phyloP scores from a whole-genome alignment of 2,888 invertebrate species.

The Agriopis aurantiaria region DNA sequence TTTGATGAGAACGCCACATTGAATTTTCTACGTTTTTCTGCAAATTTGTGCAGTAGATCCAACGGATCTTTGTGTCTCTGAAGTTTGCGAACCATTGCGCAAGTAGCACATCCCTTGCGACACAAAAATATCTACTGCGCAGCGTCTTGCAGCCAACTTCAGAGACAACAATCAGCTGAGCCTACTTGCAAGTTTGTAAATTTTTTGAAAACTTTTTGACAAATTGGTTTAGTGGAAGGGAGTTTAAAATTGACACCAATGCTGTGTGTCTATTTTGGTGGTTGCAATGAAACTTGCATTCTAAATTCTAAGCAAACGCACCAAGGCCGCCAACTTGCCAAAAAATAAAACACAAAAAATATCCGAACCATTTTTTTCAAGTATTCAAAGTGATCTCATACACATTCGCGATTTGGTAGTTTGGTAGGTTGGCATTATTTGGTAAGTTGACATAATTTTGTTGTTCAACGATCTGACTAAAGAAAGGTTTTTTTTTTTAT shows the following conservation, averaged over 20 bases:
- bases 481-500: conserved; percentile 27
- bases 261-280: not conserved
- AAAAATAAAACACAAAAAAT: conserved; percentile 34
- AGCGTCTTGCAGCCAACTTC: too few relatives aligned
- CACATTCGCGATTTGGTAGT: conserved; percentile 45
- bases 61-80: too few relatives aligned
- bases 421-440: conserved; percentile 41
- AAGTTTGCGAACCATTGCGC: too few relatives aligned
- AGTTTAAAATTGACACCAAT: not conserved
- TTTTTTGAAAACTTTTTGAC: too few relatives aligned
- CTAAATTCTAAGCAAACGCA: conserved; percentile 17
- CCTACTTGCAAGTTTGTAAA: too few relatives aligned
- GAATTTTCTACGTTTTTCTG: too few relatives aligned
- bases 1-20: too few relatives aligned
- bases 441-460: conserved; percentile 60
- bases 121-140: too few relatives aligned
- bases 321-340: conserved; percentile 50
- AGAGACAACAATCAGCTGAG: too few relatives aligned
- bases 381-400: conserved; percentile 41
- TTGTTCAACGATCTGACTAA: conserved; percentile 70
- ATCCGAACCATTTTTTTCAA: conserved; percentile 34
- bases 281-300: not conserved
- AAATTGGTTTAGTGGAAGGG: too few relatives aligned
- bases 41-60: too few relatives aligned
- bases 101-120: too few relatives aligned